Evolutionary conservation across 2,888 invertebrate genomes (phyloP).

Genomic region (Disparrhopalites patrizii): DNA sequence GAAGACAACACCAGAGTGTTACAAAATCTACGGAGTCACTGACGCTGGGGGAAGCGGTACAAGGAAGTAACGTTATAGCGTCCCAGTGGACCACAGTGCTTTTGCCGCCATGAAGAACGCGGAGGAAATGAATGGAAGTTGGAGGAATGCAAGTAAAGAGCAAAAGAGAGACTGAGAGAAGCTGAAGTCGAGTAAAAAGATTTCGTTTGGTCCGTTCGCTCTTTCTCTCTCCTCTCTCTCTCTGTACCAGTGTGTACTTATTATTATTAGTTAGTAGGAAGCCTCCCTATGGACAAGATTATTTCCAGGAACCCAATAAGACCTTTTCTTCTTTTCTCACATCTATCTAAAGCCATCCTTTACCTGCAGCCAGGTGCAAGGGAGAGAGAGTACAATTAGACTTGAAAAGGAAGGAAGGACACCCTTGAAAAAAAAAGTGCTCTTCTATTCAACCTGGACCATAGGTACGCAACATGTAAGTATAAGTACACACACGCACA

Average conservation of each 20-base stretch:
- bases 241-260: too few species aligned
- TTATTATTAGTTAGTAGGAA: slow-evolving; percentile 21
- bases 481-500: neutral
- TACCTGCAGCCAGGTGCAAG: slow-evolving; percentile 27
- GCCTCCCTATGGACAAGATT: slow-evolving; percentile 29
- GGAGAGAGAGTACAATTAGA: slow-evolving; percentile 22
- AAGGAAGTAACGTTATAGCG: too few species aligned
- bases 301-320: slow-evolving; percentile 32
- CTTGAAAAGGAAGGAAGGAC: slow-evolving; percentile 26
- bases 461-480: slow-evolving; percentile 17
- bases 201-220: slow-evolving; percentile 25
- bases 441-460: slow-evolving; percentile 27
- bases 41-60: too few species aligned
- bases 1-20: neutral
- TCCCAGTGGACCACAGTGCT: neutral
- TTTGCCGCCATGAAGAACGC: slow-evolving; percentile 24
- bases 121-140: slow-evolving; percentile 27
- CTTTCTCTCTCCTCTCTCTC: too few species aligned
- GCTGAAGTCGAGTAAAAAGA: slow-evolving; percentile 29
- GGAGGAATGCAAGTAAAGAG: slow-evolving; percentile 24
- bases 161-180: slow-evolving; percentile 15
- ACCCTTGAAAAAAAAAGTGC: slow-evolving; percentile 27
- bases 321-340: slow-evolving; percentile 29
- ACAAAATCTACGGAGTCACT: neutral
- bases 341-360: slow-evolving; percentile 24